These are phyloP conservation scores for Phyllopteryx taeniolatus DNA, from an alignment of 2,113 vertebrate genomes.

Conservation along the genomic window DNA sequence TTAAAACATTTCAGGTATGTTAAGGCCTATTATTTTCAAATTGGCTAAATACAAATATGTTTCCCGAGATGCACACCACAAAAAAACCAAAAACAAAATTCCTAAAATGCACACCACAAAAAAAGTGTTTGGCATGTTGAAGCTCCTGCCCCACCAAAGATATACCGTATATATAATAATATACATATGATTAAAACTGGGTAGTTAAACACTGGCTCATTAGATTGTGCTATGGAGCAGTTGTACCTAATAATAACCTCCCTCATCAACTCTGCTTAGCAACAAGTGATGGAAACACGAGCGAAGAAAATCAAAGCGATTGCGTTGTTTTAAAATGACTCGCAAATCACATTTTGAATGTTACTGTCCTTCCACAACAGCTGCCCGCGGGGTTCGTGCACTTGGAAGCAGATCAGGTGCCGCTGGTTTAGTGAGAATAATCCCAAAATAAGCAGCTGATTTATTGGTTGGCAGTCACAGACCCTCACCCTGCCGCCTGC, in stretches of 20 bases:
- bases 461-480: conserved; percentile 37
- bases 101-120: too few relatives aligned
- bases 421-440: conserved; percentile 13
- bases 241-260: not conserved
- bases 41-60: too few relatives aligned
- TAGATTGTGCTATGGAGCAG: not conserved
- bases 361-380: not conserved
- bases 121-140: too few relatives aligned
- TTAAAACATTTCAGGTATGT: too few relatives aligned
- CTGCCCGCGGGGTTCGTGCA: not conserved
- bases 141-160: too few relatives aligned
- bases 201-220: not conserved
- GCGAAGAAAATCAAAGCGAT: not conserved
- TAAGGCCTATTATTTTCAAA: too few relatives aligned
- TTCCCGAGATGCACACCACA: too few relatives aligned
- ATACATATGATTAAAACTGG: too few relatives aligned
- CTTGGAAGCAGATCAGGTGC: conserved; percentile 16
- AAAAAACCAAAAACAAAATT: too few relatives aligned
- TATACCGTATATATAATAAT: too few relatives aligned
- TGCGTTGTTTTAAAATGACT: not conserved
- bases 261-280: not conserved
- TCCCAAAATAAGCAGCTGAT: conserved; percentile 24
- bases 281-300: not conserved
- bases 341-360: not conserved
- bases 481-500: not conserved